phyloP scores from a whole-genome alignment of 2,888 invertebrate genomes.

The Aphodius sticticus region DNA sequence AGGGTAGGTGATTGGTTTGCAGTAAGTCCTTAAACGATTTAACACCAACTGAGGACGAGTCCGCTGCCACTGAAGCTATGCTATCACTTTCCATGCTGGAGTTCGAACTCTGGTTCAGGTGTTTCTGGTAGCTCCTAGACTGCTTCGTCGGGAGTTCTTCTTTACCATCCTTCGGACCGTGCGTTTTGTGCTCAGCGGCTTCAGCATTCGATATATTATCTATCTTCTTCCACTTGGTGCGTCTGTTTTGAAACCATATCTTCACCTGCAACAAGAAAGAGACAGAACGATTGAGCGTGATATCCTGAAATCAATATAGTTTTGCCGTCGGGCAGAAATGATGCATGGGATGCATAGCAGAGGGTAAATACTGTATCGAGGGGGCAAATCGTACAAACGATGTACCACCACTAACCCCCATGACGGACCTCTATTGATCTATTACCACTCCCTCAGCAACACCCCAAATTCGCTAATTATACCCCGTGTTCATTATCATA shows the following conservation, averaged over 20 bases:
- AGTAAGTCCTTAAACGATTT: constrained; percentile 56
- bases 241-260: constrained; percentile 90
- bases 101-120: constrained; percentile 56
- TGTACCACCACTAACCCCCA: constrained; percentile 32
- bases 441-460: constrained; percentile 32
- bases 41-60: constrained; percentile 47
- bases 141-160: constrained; percentile 41
- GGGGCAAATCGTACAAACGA: constrained; percentile 30
- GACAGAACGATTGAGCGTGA: constrained; percentile 40
- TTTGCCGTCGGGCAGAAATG: constrained; percentile 37
- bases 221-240: constrained; percentile 89
- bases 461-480: constrained; percentile 34
- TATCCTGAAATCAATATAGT: constrained; percentile 46
- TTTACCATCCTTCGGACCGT: constrained; percentile 50
- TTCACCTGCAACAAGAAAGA: constrained; percentile 74
- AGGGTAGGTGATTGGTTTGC: constrained; percentile 41
- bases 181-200: constrained; percentile 81
- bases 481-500: constrained; percentile 29
- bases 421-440: constrained; percentile 38
- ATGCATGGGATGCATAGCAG: constrained; percentile 44
- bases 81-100: constrained; percentile 58
- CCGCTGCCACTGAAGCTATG: constrained; percentile 46
- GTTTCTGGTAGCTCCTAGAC: constrained; percentile 47
- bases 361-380: constrained; percentile 39
- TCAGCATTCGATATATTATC: constrained; percentile 91